Evolutionary conservation across 2,113 vertebrate genomes (phyloP).

Genomic region (Pomatorhinus ruficollis): DNA sequence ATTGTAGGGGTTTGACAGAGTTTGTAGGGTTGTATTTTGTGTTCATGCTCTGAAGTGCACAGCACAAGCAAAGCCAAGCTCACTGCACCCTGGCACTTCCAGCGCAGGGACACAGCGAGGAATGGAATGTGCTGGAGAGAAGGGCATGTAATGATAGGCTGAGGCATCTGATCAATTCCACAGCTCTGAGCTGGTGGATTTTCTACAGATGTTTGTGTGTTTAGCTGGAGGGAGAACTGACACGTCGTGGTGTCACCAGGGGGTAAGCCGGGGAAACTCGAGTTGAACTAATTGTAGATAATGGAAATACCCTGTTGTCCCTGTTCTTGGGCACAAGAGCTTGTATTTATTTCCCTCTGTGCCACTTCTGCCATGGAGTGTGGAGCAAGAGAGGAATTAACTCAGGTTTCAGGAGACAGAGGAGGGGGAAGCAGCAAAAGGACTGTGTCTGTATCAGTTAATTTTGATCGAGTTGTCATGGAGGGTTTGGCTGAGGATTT

Average conservation of each 20-base stretch:
- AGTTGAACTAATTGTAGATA: neutral
- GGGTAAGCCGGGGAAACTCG: neutral
- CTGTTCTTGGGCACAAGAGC: neutral
- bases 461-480: neutral
- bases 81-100: neutral
- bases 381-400: neutral
- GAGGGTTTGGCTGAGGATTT: neutral
- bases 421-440: neutral
- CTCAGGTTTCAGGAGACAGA: neutral
- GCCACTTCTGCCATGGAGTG: neutral
- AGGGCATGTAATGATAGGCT: neutral
- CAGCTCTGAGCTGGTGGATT: neutral
- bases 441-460: neutral
- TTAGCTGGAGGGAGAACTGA: neutral
- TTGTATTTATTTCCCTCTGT: neutral
- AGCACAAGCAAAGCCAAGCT: neutral
- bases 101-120: accelerated
- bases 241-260: neutral
- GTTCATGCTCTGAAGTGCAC: neutral
- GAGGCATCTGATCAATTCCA: neutral
- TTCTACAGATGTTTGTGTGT: neutral
- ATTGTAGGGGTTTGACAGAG: neutral
- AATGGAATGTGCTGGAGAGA: neutral
- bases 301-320: neutral
- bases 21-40: neutral